Evolutionary conservation across 2,797 vertebrate genomes (phyloP), one percentile per base, ranked within the genome.

Genomic region (Spheniscus humboldti): DNA sequence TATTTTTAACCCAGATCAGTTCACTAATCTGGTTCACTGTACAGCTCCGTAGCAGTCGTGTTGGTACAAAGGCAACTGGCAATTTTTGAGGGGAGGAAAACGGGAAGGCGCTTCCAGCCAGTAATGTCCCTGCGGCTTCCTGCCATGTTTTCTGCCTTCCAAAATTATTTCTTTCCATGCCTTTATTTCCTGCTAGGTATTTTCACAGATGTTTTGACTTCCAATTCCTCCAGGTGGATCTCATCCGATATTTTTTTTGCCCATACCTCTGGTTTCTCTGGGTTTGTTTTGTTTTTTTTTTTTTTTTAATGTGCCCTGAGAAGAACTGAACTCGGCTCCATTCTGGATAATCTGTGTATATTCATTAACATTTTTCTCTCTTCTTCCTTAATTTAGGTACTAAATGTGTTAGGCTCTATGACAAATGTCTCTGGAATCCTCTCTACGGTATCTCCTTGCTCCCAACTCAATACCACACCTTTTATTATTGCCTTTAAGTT

Each of bases 161-260:
- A 48, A 13, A 85, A 60, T 72, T 0, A 50, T 92, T 96, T 90
- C 62, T 93, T 93, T 86, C 92, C 75, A 37, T 76, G 93, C 85
- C 4, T 88, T 63, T 79, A 45, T 82, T 91, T 95, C 90, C 90
- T 90, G 53, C 37, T 47, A 77, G 66, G 47, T 86, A 31, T 92
- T 97, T 92, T 41, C 85, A 82, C 72, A 71, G 90, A 63, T 88
- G 52, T 74, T 95, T 88, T 62, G 1, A 2, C 62, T 90, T 82
- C 75, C 53, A 74, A 3, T 66, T 82, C 20, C 33, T 90, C 63
- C 78, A 92, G 67, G 64, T 92, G 78, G 64, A 80, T 76, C 72
- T 74, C 60, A 52, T 55, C 39, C 55, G 67, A 4, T 45, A 2
- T 19, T 35, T 28, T 19, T 52, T 73, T 76, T 20, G 41, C 67